Conservation (phyloP, 2,113 vertebrate genomes). For the Telmatochromis sp. region DNA sequence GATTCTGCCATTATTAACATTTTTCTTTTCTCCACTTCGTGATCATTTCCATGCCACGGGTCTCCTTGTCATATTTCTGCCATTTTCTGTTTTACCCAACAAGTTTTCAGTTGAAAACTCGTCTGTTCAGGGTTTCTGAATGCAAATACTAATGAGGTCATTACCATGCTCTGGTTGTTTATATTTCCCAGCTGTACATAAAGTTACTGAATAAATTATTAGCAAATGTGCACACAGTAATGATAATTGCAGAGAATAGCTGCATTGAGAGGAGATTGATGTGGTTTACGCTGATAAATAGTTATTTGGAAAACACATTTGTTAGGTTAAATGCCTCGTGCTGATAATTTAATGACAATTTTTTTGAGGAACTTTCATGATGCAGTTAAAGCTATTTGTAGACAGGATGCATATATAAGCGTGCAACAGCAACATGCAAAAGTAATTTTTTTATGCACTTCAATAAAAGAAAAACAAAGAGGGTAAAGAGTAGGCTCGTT, state of each 20-base stretch:
- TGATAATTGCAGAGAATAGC: neutral
- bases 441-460: neutral
- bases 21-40: neutral
- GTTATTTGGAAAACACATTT: neutral
- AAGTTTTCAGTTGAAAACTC: neutral
- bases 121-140: neutral
- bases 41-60: neutral
- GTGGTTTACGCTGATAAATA: constrained; percentile 9
- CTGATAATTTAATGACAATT: neutral
- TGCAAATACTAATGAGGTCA: constrained; percentile 9
- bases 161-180: neutral
- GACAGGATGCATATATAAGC: neutral
- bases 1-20: neutral
- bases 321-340: neutral
- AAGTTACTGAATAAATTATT: neutral
- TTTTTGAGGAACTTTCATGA: neutral
- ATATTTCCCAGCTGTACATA: neutral
- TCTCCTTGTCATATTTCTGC: neutral
- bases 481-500: neutral
- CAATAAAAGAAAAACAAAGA: neutral
- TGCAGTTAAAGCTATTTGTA: neutral
- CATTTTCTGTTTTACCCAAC: neutral
- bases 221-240: neutral
- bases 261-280: neutral
- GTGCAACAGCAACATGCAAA: neutral